A percentile compares a stretch with the other conserved stretches of the same genome.
These are phyloP conservation scores for Axinella damicornis DNA, from an alignment of 37 sponge, comb jelly and placozoan species.

Conservation along the genomic window DNA sequence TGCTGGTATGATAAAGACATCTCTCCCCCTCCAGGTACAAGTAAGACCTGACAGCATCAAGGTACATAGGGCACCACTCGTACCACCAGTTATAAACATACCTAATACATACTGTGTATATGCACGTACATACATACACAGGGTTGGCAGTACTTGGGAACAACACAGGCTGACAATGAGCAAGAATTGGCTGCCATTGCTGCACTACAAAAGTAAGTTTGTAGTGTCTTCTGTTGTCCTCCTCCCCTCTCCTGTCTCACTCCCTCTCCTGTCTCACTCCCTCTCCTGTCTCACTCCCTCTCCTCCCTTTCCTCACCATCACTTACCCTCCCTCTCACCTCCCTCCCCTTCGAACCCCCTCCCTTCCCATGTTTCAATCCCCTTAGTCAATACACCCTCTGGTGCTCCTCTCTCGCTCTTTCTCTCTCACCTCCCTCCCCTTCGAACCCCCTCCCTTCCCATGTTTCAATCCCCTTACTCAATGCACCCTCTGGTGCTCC, in stretches of 20 bases:
- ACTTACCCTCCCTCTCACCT: not conserved
- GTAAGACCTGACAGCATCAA: conserved; percentile 35
- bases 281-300: too few relatives aligned
- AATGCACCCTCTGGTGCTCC: too few relatives aligned
- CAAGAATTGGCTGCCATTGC: conserved; percentile 88
- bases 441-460: not conserved
- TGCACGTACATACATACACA: conserved; percentile 6
- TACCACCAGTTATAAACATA: not conserved
- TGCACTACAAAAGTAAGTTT: conserved; percentile 87
- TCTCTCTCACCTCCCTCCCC: not conserved
- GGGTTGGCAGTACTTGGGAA: conserved; percentile 89
- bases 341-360: too few relatives aligned
- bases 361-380: too few relatives aligned
- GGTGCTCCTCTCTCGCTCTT: too few relatives aligned
- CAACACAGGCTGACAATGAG: conserved; percentile 93
- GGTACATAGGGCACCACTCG: conserved; percentile 10
- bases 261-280: not conserved
- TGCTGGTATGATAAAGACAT: too few relatives aligned
- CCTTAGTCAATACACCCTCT: too few relatives aligned
- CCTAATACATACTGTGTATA: not conserved
- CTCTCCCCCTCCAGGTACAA: conserved; percentile 20
- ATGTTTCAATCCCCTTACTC: too few relatives aligned
- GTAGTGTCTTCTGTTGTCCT: too few relatives aligned
- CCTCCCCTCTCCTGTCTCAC: too few relatives aligned
- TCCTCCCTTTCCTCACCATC: not conserved